Base-by-base conservation (phyloP, 2,888 invertebrate genomes). In the Drosophila phalerata region DNA sequence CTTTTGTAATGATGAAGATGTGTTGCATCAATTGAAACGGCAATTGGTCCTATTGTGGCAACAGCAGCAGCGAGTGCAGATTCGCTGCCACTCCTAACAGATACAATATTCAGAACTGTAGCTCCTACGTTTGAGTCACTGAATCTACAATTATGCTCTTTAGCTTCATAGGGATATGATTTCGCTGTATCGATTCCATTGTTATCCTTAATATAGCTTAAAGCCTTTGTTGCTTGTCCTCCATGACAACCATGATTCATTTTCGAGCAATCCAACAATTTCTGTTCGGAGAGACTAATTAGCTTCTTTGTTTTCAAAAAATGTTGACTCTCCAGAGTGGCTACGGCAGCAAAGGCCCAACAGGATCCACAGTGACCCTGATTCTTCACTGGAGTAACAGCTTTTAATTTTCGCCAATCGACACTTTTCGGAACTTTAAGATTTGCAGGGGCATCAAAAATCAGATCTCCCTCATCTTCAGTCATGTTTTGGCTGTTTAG, bases 341-440 rank as follows among this genome's bases (percentile, higher is more conserved):
- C 98, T 64, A 98, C 98, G 95, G 97, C 93, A 88, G 97, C 97
- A 94, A 98, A 98, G 43, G 97, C 95, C 98, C 98, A 98, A 94
- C 98, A 98, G 0, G 97, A 96, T 60, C 97, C 97, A 92, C 97
- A 98, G 87, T 94, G 94, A 22, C 95, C 97, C 94, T 98, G 98
- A 93, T 98, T 95, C 93, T 98, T 98, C 75, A 98, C 94, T 0
- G 94, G 94, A 15, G 98, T 97, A 66, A 98, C 98, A 75, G 97
- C 97, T 45, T 97, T 97, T 64, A 95, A 90, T 61, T 93, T 90
- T 89, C 97, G 94, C 98, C 98, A 98, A 93, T 98, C 97, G 47
- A 97, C 95, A 49, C 93, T 87, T 22, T 94, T 93, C 3, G 98
- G 97, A 61, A 96, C 72, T 71, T 93, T 81, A 48, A 96, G 95